A percentile compares a stretch with the other conserved stretches of the same genome.
Evolutionary conservation across 1,140 invertebrate species (phyloP).

Genomic region (Daktulosphaira vitifoliae): DNA sequence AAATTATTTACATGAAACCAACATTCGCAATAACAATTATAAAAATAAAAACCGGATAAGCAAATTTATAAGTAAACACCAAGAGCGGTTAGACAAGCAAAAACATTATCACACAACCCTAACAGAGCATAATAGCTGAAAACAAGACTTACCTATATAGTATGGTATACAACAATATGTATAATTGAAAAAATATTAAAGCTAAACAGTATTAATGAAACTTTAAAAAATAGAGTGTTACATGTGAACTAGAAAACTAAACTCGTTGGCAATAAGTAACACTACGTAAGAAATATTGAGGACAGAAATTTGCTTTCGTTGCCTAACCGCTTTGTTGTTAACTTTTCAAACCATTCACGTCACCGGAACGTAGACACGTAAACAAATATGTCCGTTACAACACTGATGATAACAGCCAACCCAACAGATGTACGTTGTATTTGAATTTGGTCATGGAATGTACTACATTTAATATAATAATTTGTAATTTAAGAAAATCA

Average conservation of each 20-base stretch:
- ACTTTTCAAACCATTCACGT: slow-evolving; percentile 27
- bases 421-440: too few species aligned
- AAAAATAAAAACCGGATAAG: neutral
- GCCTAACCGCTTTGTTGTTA: slow-evolving; percentile 31
- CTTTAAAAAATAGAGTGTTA: too few species aligned
- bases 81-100: slow-evolving; percentile 15
- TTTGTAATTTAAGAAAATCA: too few species aligned
- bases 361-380: slow-evolving; percentile 28
- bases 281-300: neutral
- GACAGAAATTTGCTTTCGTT: slow-evolving; percentile 17
- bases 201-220: neutral
- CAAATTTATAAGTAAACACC: neutral
- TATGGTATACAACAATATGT: too few species aligned
- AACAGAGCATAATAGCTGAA: too few species aligned
- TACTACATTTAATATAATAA: too few species aligned
- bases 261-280: neutral
- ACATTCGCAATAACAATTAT: too few species aligned
- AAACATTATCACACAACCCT: too few species aligned
- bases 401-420: neutral
- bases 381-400: slow-evolving; percentile 29
- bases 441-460: too few species aligned
- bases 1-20: too few species aligned
- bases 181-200: neutral
- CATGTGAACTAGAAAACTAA: too few species aligned
- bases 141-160: too few species aligned